Conservation (phyloP, 2,113 vertebrate species). For the Cyrtonyx montezumae region DNA sequence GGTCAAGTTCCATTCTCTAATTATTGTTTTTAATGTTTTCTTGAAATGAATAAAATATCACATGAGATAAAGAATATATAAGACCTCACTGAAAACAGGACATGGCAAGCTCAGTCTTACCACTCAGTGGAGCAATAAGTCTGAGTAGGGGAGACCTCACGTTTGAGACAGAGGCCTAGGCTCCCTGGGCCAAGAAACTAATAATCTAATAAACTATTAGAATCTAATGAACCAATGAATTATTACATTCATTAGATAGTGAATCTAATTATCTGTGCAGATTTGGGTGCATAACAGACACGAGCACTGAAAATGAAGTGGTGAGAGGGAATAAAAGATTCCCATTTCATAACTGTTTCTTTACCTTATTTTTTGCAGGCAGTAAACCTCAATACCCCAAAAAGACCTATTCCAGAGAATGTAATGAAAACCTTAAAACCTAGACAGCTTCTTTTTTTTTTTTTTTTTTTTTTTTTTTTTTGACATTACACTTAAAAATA, state of each 20-base stretch:
- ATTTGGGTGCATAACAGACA: neutral
- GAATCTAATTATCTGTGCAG: no score
- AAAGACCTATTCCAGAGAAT: neutral
- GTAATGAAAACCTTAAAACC: no score
- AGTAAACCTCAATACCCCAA: neutral
- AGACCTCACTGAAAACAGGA: neutral
- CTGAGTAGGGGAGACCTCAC: neutral
- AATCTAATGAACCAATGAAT: no score
- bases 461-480: neutral
- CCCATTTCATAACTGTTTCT: neutral
- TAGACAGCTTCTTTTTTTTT: neutral
- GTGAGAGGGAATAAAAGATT: neutral
- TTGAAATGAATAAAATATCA: neutral
- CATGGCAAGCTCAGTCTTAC: neutral
- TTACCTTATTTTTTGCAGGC: neutral
- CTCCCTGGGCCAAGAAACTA: neutral
- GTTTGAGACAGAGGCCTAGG: neutral
- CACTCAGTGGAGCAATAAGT: neutral
- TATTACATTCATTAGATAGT: no score
- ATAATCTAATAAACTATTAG: no score
- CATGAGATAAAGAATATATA: rapidly evolving
- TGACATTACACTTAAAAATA: neutral
- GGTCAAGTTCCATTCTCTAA: neutral
- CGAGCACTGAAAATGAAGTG: neutral
- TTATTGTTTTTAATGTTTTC: no score